Evolutionary conservation across 30 jellyfish, hydroid and myxozoan genomes (phyloP), one percentile per base, ranked within the genome.

Genomic region (Aurelia coerulea): DNA sequence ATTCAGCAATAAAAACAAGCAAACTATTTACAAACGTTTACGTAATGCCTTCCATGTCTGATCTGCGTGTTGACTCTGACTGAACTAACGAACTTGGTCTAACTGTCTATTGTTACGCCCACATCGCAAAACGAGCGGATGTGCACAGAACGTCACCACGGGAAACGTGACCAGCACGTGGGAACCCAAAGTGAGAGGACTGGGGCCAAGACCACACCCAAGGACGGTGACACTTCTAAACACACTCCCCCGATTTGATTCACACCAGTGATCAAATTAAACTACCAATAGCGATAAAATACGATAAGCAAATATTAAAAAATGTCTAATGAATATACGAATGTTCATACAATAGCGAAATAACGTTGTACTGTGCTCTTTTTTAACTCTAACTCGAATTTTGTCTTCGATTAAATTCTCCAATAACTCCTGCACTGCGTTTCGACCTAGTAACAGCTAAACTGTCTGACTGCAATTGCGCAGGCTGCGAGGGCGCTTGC

Each of bases 361-460:
- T 32, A 7, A 32, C 12, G 80, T 34, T 2, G 2, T 15, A 2
- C 1, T 19, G 2, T 70, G 2, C 17, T 7, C 29, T 63, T 41
- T 16, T 35, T 65, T 78, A 62, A 64, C 29, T 56, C 66, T 62
- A 4, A 78, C 88, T 62, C 39, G 15, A 56, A 68, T 73, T 63
- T 16, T 83, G 73, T 68, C 85, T 68, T 68, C 78, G 86, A 65
- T 14, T 68, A 65, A 68, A 62, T 73, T 83, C 92, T 41, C 93
- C 93, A 84, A 84, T 70, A 41, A 72, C 65, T 33, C 80, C 93
- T 71, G 87, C 88, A 59, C 66, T 73, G 80, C 87, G 81, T 33
- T 64, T 84, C 65, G 88, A 64, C 80, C 87, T 84, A 23, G 72
- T 63, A 18, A 62, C 54, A 53, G 49, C 49, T 76, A 54, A 62